phyloP scores from a whole-genome alignment of 2,888 invertebrate species.

The Gymnosoma rotundatum region DNA sequence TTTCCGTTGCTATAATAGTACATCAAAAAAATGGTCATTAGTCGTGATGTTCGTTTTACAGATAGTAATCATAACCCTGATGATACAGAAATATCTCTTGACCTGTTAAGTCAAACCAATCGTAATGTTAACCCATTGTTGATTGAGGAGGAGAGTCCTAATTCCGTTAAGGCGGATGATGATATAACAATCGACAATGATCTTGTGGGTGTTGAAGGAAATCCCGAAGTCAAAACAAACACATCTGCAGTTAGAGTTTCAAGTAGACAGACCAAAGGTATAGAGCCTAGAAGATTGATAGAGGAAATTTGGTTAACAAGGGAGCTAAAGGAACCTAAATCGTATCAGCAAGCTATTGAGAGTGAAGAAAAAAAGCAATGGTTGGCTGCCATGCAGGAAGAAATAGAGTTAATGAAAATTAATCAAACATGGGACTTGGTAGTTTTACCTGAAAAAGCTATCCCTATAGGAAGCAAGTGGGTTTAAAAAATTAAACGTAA shows the following conservation, averaged over 20 bases:
- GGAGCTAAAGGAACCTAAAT: conserved; percentile 48
- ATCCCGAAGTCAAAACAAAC: neutral
- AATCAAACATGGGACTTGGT: conserved; percentile 51
- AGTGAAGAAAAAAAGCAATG: conserved; percentile 39
- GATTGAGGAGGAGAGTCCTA: conserved; percentile 34
- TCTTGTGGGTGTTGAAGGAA: neutral
- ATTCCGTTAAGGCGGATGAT: neutral
- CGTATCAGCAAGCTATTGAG: conserved; percentile 21
- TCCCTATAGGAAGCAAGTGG: conserved; percentile 71
- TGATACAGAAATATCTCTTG: conserved; percentile 14
- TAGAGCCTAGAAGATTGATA: conserved; percentile 44
- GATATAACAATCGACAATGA: conserved; percentile 27
- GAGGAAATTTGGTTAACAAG: conserved; percentile 38
- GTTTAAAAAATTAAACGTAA: conserved; percentile 55
- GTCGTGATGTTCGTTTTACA: conserved; percentile 57
- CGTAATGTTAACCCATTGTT: neutral
- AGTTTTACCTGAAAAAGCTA: conserved; percentile 67
- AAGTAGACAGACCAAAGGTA: too few relatives aligned
- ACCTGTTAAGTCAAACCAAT: neutral
- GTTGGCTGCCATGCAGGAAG: conserved; percentile 48
- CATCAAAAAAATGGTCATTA: conserved; percentile 45
- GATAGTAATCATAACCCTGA: neutral
- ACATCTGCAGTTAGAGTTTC: neutral
- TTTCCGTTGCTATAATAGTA: conserved; percentile 61
- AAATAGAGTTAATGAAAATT: conserved; percentile 30